Percentiles rank a stretch among this genome's conserved stretches.
These are phyloP conservation scores for Crossaster papposus DNA, from an alignment of 53 echinoderm and acorn worm genomes.

Conservation along the genomic window DNA sequence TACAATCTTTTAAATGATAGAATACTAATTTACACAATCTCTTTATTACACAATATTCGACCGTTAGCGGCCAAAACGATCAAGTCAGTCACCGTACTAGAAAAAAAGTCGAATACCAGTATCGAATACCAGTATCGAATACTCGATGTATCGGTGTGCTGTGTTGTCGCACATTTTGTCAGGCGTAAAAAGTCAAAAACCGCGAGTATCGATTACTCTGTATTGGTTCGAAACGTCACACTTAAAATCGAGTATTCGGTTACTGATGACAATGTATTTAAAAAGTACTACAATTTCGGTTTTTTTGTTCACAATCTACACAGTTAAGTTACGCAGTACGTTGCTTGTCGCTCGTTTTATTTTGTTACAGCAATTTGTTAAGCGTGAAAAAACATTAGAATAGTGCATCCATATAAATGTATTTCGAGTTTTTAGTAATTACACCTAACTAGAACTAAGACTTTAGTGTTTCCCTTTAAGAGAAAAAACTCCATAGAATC, in stretches of 20 bases:
- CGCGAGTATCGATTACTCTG: constrained; percentile 28
- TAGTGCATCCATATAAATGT: constrained; percentile 55
- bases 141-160: constrained; percentile 13
- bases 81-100: constrained; percentile 39
- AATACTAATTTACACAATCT: constrained; percentile 23
- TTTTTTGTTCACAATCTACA: constrained; percentile 30
- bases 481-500: constrained; percentile 46
- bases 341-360: constrained; percentile 33
- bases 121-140: constrained; percentile 59
- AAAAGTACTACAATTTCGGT: not conserved
- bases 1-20: constrained; percentile 8
- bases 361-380: constrained; percentile 21
- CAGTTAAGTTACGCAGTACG: constrained; percentile 30
- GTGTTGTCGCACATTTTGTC: constrained; percentile 1
- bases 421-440: constrained; percentile 50
- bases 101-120: constrained; percentile 44
- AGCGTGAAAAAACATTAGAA: constrained; percentile 51
- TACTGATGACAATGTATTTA: constrained; percentile 3
- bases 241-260: constrained; percentile 45
- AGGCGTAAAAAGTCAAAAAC: constrained; percentile 41
- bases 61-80: constrained; percentile 26
- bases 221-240: not conserved
- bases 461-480: constrained; percentile 30
- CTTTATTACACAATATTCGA: constrained; percentile 22
- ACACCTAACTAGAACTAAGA: constrained; percentile 23